Evolutionary conservation across 2,888 invertebrate genomes (phyloP).

Genomic region (Cephus pulcher): DNA sequence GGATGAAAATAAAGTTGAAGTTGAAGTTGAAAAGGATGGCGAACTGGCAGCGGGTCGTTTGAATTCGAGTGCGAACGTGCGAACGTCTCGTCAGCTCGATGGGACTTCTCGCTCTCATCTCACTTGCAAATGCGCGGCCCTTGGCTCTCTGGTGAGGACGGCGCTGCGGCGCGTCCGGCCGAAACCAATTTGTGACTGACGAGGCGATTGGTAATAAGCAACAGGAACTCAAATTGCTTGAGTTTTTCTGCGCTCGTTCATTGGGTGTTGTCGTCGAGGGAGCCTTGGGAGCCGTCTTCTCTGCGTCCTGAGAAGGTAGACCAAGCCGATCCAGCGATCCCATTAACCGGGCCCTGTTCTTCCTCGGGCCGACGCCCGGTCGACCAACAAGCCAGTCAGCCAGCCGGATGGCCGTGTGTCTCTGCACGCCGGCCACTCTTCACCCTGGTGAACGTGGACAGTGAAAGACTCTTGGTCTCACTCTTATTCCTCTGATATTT

Average conservation of each 20-base stretch:
- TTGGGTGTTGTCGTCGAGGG: conserved; percentile 59
- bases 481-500: too few species aligned
- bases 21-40: too few species aligned
- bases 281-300: conserved; percentile 3
- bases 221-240: conserved; percentile 62
- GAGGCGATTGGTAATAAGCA: conserved; percentile 65
- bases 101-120: conserved; percentile 43
- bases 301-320: conserved; percentile 16
- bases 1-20: too few species aligned
- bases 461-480: too few species aligned
- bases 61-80: too few species aligned
- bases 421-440: conserved; percentile 26
- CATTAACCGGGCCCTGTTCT: conserved; percentile 49
- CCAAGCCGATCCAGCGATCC: conserved; percentile 41
- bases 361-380: conserved; percentile 30
- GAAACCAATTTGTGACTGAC: conserved; percentile 65
- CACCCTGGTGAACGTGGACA: too few species aligned
- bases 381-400: conserved; percentile 8
- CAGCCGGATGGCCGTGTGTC: conserved; percentile 28
- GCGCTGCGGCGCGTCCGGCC: conserved; percentile 28
- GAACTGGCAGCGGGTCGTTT: too few species aligned
- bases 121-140: conserved; percentile 51
- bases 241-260: conserved; percentile 62
- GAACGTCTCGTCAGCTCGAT: conserved; percentile 37
- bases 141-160: not conserved